Evolutionary conservation across 2,113 vertebrate species (phyloP), one percentile per base, ranked within the genome.

Genomic region (Carassius carassius): DNA sequence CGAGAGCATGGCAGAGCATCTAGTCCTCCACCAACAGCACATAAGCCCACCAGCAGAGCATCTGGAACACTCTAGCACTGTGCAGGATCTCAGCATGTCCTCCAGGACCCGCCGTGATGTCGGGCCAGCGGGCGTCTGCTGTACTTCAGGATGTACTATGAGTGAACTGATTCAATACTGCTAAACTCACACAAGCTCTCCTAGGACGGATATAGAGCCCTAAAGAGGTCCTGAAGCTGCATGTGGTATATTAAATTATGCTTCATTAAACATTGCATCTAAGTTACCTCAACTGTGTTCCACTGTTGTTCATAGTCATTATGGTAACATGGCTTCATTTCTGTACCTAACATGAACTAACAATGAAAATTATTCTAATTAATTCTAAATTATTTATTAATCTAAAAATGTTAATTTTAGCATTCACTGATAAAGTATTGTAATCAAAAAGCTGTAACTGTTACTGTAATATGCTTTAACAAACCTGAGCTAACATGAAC

Each of bases 121-220:
- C 0, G 92, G 90, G 21, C 92, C 93, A 6, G 93, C 94, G 2
- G 93, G 93, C 2, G 86, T 94, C 79, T 96, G 95, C 89, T 96
- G 95, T 44, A 90, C 93, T 86, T 91, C 89, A 12, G 94, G 95
- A 56, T 95, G 95, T 88, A 95, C 93, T 84, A 89, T 92, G 85
- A 93, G 86, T 62, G 94, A 96, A 81, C 86, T 95, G 76, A 92
- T 92, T 78, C 93, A 94, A 87, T 94, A 94, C 77, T 95, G 94
- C 83, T 95, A 83, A 89, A 41, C 41, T 41, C 8, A 41, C 41
- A 41, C 41, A 7, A 41, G 41, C 41, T 41, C 41, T 41, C 41
- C 41, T 41, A 41, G 65, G 51, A 75, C 19, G 58, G 35, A 54
- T 35, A 67, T 85, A 37, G 17, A 67, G 14, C n/a, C 19, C 23